Evolutionary conservation across 2,888 invertebrate genomes (phyloP).

Genomic region (Netelia melanura): DNA sequence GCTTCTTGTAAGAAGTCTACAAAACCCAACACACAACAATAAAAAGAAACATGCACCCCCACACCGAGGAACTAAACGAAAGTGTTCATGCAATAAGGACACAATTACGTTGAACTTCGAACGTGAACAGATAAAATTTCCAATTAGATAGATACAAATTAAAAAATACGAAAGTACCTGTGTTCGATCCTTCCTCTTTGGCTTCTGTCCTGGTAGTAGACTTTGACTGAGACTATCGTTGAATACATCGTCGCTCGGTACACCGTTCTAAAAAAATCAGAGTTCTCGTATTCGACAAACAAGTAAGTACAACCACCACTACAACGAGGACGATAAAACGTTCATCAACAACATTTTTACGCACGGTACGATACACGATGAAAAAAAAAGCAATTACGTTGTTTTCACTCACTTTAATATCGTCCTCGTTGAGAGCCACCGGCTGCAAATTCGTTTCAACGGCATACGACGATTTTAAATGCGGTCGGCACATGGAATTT

Average conservation of each 20-base stretch:
- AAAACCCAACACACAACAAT: slow-evolving; percentile 66
- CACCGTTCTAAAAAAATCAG: slow-evolving; percentile 77
- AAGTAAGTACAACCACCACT: slow-evolving; percentile 8
- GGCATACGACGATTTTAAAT: slow-evolving; percentile 94
- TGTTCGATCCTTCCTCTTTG: slow-evolving; percentile 80
- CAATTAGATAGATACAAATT: slow-evolving; percentile 29
- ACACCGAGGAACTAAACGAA: slow-evolving; percentile 50
- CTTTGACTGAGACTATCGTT: slow-evolving; percentile 83
- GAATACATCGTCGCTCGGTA: slow-evolving; percentile 78
- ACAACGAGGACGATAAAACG: background rate
- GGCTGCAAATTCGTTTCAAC: slow-evolving; percentile 91
- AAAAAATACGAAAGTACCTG: slow-evolving; percentile 76
- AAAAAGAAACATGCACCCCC: slow-evolving; percentile 48
- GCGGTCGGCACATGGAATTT: slow-evolving; percentile 94
- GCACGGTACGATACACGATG: slow-evolving; percentile 1
- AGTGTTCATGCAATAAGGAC: slow-evolving; percentile 14
- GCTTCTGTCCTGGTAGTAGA: slow-evolving; percentile 82
- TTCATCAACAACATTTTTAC: background rate
- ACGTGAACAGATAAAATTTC: slow-evolving; percentile 17
- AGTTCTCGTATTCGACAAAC: slow-evolving; percentile 1
- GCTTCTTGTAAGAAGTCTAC: slow-evolving; percentile 92
- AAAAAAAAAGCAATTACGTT: background rate
- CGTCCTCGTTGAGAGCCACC: slow-evolving; percentile 87
- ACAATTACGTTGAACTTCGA: slow-evolving; percentile 1
- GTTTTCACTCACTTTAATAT: slow-evolving; percentile 86